These are phyloP conservation scores for Odontomachus brunneus DNA, from an alignment of 1,140 invertebrate species.

Conservation along the genomic window DNA sequence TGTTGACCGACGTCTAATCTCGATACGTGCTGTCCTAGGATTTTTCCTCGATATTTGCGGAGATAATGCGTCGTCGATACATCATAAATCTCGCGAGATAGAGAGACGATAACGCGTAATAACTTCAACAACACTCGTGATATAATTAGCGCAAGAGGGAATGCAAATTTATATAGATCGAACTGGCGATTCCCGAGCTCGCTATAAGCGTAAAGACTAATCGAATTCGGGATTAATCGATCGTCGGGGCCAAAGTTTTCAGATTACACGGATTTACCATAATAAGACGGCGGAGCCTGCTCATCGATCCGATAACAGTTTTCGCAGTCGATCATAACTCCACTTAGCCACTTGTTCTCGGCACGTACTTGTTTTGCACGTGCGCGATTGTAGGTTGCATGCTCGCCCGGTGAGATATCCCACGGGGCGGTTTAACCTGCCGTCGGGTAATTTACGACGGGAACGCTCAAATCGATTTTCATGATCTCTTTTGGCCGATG, in stretches of 20 bases:
- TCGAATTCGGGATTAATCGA: conserved; percentile 30
- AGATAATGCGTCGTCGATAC: not conserved
- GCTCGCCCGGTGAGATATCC: conserved; percentile 26
- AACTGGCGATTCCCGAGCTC: no score
- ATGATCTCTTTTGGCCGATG: conserved; percentile 57
- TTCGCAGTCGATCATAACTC: conserved; percentile 54
- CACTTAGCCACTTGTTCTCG: conserved; percentile 53
- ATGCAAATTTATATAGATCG: no score
- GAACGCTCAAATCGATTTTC: conserved; percentile 54
- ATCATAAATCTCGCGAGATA: no score
- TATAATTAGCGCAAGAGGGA: no score
- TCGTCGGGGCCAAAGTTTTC: conserved; percentile 12
- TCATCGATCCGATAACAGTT: conserved; percentile 51
- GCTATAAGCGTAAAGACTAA: not conserved
- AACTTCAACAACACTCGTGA: no score
- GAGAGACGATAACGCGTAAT: no score
- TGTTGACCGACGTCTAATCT: conserved; percentile 16
- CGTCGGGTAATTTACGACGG: conserved; percentile 56
- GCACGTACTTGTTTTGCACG: conserved; percentile 61
- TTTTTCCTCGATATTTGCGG: not conserved
- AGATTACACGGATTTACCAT: conserved; percentile 6
- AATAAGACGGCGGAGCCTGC: conserved; percentile 22
- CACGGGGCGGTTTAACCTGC: conserved; percentile 51
- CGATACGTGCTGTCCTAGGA: not conserved
- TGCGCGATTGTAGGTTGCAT: conserved; percentile 52